phyloP scores from a whole-genome alignment of 2,888 invertebrate genomes.

The Philopedon plagiatum region DNA sequence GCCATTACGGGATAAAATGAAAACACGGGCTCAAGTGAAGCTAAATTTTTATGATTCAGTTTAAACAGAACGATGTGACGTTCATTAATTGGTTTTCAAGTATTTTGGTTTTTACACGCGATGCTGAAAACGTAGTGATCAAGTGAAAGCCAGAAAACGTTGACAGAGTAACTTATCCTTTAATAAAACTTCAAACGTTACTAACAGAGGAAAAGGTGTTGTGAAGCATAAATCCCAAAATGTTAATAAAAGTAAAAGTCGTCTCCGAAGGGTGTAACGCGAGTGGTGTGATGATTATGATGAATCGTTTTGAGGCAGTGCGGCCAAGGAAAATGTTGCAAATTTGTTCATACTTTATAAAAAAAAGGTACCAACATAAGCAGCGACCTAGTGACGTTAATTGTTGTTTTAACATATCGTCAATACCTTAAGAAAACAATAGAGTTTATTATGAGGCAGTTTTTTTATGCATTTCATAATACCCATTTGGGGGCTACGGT shows the following conservation, averaged over 20 bases:
- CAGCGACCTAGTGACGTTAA: too few species aligned
- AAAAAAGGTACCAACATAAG: too few species aligned
- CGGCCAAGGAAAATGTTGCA: neutral
- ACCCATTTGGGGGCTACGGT: too few species aligned
- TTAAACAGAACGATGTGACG: neutral
- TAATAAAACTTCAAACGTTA: conserved; percentile 2
- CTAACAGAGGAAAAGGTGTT: neutral
- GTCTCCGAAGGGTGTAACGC: conserved; percentile 13
- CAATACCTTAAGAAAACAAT: too few species aligned
- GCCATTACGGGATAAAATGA: neutral
- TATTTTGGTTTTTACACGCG: neutral
- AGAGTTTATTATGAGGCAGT: too few species aligned
- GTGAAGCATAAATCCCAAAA: conserved; percentile 1
- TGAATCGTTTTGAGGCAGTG: conserved; percentile 24
- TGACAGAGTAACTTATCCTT: conserved; percentile 1
- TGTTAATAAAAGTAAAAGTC: conserved; percentile 13
- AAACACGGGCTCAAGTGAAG: neutral
- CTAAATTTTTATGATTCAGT: neutral
- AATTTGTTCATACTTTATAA: too few species aligned
- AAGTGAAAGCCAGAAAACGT: neutral
- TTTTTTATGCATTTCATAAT: too few species aligned
- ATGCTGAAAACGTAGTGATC: neutral
- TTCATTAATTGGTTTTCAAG: neutral
- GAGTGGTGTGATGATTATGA: too few species aligned
- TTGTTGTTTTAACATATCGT: too few species aligned